phyloP scores from a whole-genome alignment of 2,888 invertebrate genomes.

The Epistrophella euchroma region DNA sequence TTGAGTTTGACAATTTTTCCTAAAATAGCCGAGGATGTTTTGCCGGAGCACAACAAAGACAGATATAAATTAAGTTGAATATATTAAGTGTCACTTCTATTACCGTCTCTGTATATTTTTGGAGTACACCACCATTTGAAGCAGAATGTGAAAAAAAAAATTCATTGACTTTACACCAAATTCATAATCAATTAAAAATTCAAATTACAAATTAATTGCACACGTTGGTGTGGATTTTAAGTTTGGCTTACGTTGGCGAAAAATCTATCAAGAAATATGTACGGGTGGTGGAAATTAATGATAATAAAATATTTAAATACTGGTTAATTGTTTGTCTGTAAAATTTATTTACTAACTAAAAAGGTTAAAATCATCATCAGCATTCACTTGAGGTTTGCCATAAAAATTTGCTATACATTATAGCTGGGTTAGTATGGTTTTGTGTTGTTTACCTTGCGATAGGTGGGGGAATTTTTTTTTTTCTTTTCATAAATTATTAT shows the following conservation, averaged over 20 bases:
- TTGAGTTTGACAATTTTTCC: slow-evolving; percentile 14
- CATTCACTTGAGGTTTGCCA: slow-evolving; percentile 56
- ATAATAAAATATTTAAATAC: slow-evolving; percentile 64
- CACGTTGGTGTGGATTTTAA: slow-evolving; percentile 41
- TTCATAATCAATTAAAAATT: slow-evolving; percentile 61
- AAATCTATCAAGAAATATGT: background rate
- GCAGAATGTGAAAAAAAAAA: slow-evolving; percentile 19
- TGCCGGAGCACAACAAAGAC: background rate
- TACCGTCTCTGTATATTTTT: slow-evolving; percentile 26
- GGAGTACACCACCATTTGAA: slow-evolving; percentile 31
- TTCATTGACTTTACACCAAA: slow-evolving; percentile 68
- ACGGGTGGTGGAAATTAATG: slow-evolving; percentile 50
- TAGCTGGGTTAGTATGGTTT: background rate
- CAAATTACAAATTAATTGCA: slow-evolving; percentile 62
- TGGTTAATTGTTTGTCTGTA: slow-evolving; percentile 66
- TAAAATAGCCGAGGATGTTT: slow-evolving; percentile 41
- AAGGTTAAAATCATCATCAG: slow-evolving; percentile 70
- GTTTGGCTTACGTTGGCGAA: background rate
- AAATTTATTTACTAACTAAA: slow-evolving; percentile 50
- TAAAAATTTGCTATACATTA: slow-evolving; percentile 46
- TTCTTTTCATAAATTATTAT: background rate
- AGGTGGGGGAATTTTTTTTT: slow-evolving; percentile 10
- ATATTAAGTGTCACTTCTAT: slow-evolving; percentile 10
- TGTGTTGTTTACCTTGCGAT: slow-evolving; percentile 29
- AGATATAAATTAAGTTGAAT: slow-evolving; percentile 17